These are phyloP conservation scores for Acleris holmiana DNA, from an alignment of 2,888 invertebrate genomes.

Conservation along the genomic window DNA sequence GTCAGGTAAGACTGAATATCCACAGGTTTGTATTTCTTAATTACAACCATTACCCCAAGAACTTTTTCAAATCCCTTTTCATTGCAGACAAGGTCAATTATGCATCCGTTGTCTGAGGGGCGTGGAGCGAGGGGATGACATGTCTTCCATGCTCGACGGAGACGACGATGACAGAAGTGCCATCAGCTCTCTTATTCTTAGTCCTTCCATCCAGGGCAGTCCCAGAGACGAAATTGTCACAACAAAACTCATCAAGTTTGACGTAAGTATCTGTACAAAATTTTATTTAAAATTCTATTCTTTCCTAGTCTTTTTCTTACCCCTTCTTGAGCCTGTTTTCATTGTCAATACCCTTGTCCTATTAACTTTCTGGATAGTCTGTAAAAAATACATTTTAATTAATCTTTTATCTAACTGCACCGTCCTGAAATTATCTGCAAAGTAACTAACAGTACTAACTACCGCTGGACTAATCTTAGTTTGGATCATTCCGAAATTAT, in stretches of 20 bases:
- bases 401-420: slow-evolving; percentile 68
- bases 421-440: slow-evolving; percentile 59
- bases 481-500: background rate
- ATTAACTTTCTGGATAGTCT: slow-evolving; percentile 42
- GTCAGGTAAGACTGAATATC: slow-evolving; percentile 85
- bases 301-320: slow-evolving; percentile 36
- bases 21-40: background rate
- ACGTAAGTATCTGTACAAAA: slow-evolving; percentile 71
- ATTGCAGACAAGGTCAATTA: slow-evolving; percentile 90
- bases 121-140: slow-evolving; percentile 83
- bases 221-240: slow-evolving; percentile 74
- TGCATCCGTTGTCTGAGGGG: slow-evolving; percentile 91
- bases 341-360: slow-evolving; percentile 47
- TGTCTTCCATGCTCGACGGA: slow-evolving; percentile 87
- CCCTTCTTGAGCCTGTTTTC: slow-evolving; percentile 47
- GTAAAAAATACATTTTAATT: slow-evolving; percentile 36
- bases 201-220: slow-evolving; percentile 72
- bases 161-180: slow-evolving; percentile 90
- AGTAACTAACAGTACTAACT: slow-evolving; percentile 68
- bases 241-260: slow-evolving; percentile 82
- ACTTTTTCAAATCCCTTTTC: background rate
- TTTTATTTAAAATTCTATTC: slow-evolving; percentile 32
- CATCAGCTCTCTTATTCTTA: slow-evolving; percentile 80
- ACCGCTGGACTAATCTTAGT: slow-evolving; percentile 54
- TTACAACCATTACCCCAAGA: background rate